Conservation (phyloP, 2,888 invertebrate genomes). For the Villa cingulata region DNA sequence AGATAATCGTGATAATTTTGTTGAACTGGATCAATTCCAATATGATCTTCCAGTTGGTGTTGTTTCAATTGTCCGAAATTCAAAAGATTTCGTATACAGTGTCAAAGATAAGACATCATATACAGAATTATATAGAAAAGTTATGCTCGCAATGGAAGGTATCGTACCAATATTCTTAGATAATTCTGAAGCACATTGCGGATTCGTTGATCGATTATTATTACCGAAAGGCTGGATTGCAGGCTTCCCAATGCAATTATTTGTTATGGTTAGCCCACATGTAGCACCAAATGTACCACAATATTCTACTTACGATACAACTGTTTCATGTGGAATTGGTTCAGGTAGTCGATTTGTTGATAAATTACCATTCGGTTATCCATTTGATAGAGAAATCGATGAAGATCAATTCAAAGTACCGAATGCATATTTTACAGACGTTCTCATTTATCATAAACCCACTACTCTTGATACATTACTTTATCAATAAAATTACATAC, state of each 20-base stretch:
- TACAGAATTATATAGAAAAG: slow-evolving; percentile 36
- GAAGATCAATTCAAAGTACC: slow-evolving; percentile 41
- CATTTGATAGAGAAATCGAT: slow-evolving; percentile 52
- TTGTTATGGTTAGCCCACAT: slow-evolving; percentile 44
- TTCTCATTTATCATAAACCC: slow-evolving; percentile 18
- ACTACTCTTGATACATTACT: neutral
- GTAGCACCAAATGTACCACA: slow-evolving; percentile 18
- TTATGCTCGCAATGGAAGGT: slow-evolving; percentile 37
- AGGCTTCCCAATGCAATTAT: slow-evolving; percentile 48
- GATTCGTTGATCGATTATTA: slow-evolving; percentile 47
- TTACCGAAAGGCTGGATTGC: slow-evolving; percentile 48
- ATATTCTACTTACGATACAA: slow-evolving; percentile 36
- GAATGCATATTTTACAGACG: slow-evolving; percentile 48
- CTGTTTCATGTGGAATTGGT: slow-evolving; percentile 38
- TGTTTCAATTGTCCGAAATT: slow-evolving; percentile 25
- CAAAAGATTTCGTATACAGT: slow-evolving; percentile 30
- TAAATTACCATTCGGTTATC: slow-evolving; percentile 51
- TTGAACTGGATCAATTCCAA: slow-evolving; percentile 49
- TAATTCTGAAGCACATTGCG: slow-evolving; percentile 38
- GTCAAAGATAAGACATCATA: slow-evolving; percentile 44
- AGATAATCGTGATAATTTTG: slow-evolving; percentile 46
- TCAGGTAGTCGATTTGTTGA: slow-evolving; percentile 41
- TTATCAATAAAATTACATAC: neutral
- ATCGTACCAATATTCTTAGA: slow-evolving; percentile 36
- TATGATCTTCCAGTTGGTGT: slow-evolving; percentile 43